Percentiles rank a stretch among this genome's conserved stretches.
Conservation (phyloP, 2,888 invertebrate species). For the Stenoptilia bipunctidactyla region DNA sequence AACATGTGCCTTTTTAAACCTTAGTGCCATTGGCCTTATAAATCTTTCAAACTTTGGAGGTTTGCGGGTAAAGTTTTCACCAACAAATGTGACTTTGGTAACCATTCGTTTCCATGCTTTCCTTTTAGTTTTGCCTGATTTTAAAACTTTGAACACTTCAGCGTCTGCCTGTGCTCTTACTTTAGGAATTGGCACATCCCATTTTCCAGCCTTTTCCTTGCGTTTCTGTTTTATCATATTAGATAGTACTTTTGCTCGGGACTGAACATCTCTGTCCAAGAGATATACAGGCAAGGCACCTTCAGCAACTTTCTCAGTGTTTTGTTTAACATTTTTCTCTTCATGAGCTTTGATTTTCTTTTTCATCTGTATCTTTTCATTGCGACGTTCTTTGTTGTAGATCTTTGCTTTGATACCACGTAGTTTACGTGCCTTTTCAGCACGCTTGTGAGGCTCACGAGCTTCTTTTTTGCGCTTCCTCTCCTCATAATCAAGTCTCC, state of each 20-base stretch:
- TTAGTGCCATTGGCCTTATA: conserved; percentile 95
- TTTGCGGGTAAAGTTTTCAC: conserved; percentile 98
- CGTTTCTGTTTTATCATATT: conserved; percentile 99
- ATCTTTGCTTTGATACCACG: conserved; percentile 98
- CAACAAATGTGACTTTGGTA: conserved; percentile 97
- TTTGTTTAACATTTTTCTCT: conserved; percentile 90
- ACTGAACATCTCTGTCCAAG: conserved; percentile 96
- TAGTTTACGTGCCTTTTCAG: conserved; percentile 91
- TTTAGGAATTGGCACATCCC: conserved; percentile 99
- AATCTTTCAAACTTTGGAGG: conserved; percentile 99
- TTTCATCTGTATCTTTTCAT: conserved; percentile 99
- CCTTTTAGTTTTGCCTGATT: conserved; percentile 90
- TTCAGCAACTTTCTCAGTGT: conserved; percentile 86
- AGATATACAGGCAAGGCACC: conserved; percentile 96
- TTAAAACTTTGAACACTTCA: conserved; percentile 95
- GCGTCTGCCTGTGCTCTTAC: conserved; percentile 96
- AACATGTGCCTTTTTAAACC: conserved; percentile 98
- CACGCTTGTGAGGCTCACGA: conserved; percentile 90
- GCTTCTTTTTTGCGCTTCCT: conserved; percentile 95
- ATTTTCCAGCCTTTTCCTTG: conserved; percentile 99
- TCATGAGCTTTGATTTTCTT: conserved; percentile 98
- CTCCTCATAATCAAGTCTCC: conserved; percentile 97
- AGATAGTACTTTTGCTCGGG: conserved; percentile 93
- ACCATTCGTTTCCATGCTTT: conserved; percentile 99
- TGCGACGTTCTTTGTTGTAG: conserved; percentile 94